Evolutionary conservation across 1,140 invertebrate genomes (phyloP).

Genomic region (Dendrolimus punctatus): DNA sequence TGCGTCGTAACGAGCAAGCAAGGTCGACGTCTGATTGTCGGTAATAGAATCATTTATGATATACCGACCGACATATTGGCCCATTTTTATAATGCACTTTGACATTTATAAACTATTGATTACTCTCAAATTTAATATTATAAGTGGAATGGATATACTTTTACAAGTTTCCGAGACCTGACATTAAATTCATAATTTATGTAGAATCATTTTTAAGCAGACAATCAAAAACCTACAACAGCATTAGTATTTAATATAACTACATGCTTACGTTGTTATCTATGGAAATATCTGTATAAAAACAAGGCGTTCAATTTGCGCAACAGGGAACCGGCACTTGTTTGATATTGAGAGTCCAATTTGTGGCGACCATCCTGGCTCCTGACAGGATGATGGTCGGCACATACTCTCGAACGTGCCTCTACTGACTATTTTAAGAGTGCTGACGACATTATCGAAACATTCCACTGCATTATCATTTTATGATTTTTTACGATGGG

Average conservation of each 20-base stretch:
- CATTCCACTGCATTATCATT: slow-evolving; percentile 47
- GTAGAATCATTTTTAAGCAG: no score
- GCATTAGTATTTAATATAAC: no score
- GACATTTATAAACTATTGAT: slow-evolving; percentile 5
- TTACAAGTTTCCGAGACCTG: no score
- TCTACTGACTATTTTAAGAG: slow-evolving; percentile 53
- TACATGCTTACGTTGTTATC: no score
- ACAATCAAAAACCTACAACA: no score
- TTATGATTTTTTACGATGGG: slow-evolving; percentile 23
- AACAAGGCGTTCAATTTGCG: slow-evolving; percentile 11
- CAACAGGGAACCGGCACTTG: slow-evolving; percentile 16
- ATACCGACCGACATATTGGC: slow-evolving; percentile 41
- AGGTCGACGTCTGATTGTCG: slow-evolving; percentile 65
- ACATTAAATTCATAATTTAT: no score
- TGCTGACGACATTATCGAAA: slow-evolving; percentile 43
- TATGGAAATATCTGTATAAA: no score
- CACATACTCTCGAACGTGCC: slow-evolving; percentile 28
- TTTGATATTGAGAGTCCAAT: slow-evolving; percentile 23
- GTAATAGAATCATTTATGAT: slow-evolving; percentile 61
- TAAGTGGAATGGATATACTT: background rate
- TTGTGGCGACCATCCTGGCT: slow-evolving; percentile 21
- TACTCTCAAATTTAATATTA: slow-evolving; percentile 7
- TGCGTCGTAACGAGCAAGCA: slow-evolving; percentile 59
- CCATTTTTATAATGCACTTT: slow-evolving; percentile 39
- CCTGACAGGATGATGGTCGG: slow-evolving; percentile 39